Evolutionary conservation across 2,113 vertebrate species (phyloP).

Genomic region (Tauraco erythrolophus): DNA sequence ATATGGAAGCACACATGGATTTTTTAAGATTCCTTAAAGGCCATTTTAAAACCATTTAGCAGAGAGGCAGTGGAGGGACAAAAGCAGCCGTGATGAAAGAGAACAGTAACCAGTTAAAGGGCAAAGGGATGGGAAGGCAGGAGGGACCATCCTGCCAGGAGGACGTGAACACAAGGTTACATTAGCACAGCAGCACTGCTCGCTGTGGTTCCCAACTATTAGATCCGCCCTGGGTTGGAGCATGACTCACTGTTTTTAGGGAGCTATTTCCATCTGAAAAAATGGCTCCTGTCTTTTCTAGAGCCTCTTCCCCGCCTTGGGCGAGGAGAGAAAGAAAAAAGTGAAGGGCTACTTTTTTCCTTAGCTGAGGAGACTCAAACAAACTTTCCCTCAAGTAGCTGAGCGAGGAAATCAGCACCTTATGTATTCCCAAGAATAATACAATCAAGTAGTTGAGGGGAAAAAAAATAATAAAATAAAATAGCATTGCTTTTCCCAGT

Average conservation of each 20-base stretch:
- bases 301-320: background rate
- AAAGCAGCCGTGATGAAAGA: background rate
- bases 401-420: background rate
- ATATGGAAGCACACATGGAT: background rate
- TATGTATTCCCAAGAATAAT: background rate
- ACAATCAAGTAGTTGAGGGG: background rate
- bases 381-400: conserved; percentile 21
- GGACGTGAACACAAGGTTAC: background rate
- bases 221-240: background rate
- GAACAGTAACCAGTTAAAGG: background rate
- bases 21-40: background rate
- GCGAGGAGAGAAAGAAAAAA: background rate
- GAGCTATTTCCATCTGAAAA: conserved; percentile 38
- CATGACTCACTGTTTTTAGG: conserved; percentile 5
- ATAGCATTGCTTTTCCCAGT: background rate
- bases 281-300: background rate
- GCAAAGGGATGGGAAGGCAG: background rate
- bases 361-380: conserved; percentile 29
- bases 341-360: background rate
- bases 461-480: background rate
- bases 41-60: background rate
- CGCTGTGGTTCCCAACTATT: background rate
- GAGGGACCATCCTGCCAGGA: background rate
- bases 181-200: background rate
- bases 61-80: background rate